Base-by-base conservation (phyloP, 2,797 vertebrate species). In the Coracias cyanogaster region DNA sequence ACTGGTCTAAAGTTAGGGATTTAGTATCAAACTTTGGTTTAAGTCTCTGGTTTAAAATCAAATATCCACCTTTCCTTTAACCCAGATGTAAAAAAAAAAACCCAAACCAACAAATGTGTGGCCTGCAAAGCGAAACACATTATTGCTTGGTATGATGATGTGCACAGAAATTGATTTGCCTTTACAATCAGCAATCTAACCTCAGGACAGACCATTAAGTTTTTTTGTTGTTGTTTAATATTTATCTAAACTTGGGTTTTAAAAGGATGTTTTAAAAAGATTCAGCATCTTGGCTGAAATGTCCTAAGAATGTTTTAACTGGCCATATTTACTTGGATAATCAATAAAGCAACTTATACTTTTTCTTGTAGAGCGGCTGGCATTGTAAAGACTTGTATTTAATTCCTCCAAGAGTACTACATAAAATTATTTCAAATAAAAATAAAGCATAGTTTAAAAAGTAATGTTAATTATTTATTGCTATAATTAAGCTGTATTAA, bases 401-500 rank as follows among this genome's bases (percentile, higher is more conserved):
- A 85, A 70, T 71, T 94, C 58, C 67, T 84, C 54, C 33, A 85
- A 87, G 51, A 85, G 13, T 77, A 87, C 4, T 43, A 80, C 15
- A 57, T 48, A 48, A 92, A 85, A 39, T 72, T 74, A 89, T 84
- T 90, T 90, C 77, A 79, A 91, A 91, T 90, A 88, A 90, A 95
- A 96, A 94, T 89, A 96, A 94, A 94, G 46, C 71, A 43, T 58
- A 89, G 66, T 77, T 94, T 91, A 20, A 88, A 97, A 96, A 86
- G 70, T 82, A 89, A 90, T 96, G 89, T 95, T 86, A 93, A 93
- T 70, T 96, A 97, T 91, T 92, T 96, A 89, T 85, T 46, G 7
- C 43, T 87, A 91, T 96, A 94, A 96, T 96, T 96, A 96, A 94
- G 69, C 84, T 94, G 43, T 80, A 88, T 95, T 94, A 94, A 96